A percentile compares a stretch with the other conserved stretches of the same genome.
Evolutionary conservation across 2,797 vertebrate genomes (phyloP).

Genomic region (Anabacerthia variegaticeps): DNA sequence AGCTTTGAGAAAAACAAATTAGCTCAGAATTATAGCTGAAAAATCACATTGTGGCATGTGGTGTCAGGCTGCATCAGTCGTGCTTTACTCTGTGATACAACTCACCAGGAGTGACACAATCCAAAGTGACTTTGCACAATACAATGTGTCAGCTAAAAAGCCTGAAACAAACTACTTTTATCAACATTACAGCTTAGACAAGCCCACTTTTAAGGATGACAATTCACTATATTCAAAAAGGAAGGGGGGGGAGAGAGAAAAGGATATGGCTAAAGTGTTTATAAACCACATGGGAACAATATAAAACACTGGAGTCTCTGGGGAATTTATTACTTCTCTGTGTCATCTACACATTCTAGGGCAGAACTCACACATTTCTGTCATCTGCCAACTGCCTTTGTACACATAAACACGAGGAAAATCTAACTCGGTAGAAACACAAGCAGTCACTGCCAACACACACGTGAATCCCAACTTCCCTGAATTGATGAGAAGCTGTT

Average conservation of each 20-base stretch:
- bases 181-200: neutral
- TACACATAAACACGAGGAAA: neutral
- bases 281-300: accelerated
- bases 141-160: neutral
- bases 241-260: neutral
- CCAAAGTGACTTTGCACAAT: constrained; percentile 40
- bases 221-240: neutral
- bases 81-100: neutral
- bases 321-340: neutral
- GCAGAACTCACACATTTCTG: neutral
- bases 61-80: neutral
- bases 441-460: accelerated
- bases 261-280: neutral
- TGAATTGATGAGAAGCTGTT: neutral
- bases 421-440: neutral
- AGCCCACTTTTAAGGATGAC: neutral
- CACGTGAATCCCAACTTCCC: accelerated
- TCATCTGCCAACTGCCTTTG: neutral
- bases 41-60: neutral
- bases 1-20: neutral
- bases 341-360: neutral
- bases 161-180: neutral
- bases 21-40: neutral
- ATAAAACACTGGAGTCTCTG: neutral
- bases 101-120: neutral